Evolutionary conservation across 1,140 invertebrate genomes (phyloP).

Genomic region (Planococcus citri): DNA sequence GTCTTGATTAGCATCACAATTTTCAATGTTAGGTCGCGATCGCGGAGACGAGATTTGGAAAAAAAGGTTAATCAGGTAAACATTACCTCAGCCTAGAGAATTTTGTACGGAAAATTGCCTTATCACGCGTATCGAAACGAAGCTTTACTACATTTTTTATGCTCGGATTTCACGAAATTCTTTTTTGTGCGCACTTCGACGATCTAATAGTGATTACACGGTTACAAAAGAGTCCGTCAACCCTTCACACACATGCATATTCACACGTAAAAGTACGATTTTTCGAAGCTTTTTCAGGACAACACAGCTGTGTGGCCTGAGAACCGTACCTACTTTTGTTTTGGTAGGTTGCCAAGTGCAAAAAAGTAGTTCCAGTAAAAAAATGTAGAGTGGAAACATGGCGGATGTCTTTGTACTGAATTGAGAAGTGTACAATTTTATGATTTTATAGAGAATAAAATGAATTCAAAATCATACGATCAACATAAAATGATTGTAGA

Average conservation of each 20-base stretch:
- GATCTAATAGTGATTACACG: neutral
- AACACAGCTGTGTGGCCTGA: neutral
- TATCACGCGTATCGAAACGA: neutral
- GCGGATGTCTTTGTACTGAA: too few species aligned
- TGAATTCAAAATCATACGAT: neutral
- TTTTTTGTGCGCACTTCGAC: neutral
- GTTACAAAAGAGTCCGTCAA: neutral
- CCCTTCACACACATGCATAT: neutral
- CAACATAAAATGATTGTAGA: too few species aligned
- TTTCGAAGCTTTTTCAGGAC: neutral
- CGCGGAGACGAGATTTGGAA: too few species aligned
- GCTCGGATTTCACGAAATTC: too few species aligned
- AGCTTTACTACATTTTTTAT: too few species aligned
- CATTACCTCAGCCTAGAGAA: neutral
- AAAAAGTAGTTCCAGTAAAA: too few species aligned
- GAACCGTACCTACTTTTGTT: neutral
- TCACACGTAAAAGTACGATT: neutral
- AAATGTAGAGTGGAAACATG: too few species aligned
- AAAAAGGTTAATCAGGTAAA: neutral
- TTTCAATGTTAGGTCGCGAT: neutral
- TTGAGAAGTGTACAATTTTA: too few species aligned
- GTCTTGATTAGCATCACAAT: neutral
- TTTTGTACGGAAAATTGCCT: neutral
- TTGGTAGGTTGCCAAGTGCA: neutral
- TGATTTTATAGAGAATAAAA: neutral